Percentiles rank a stretch among this genome's conserved stretches.
Evolutionary conservation across 1,140 invertebrate species (phyloP).

Genomic region (Yoshiicerus persimilis): DNA sequence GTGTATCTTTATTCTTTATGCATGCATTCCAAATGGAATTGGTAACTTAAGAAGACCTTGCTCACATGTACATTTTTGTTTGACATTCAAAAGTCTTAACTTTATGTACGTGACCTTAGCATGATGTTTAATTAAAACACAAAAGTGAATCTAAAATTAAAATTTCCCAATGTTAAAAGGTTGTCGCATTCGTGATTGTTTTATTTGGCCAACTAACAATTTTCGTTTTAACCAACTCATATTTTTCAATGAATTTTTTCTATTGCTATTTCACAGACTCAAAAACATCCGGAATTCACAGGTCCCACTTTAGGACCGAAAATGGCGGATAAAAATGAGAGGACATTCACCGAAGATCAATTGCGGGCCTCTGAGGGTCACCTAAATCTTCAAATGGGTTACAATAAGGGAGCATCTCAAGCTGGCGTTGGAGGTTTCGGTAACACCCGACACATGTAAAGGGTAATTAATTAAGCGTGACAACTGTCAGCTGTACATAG

Average conservation of each 20-base stretch:
- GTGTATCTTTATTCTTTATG: neutral
- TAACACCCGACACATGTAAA: slow-evolving; percentile 92
- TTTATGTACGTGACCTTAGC: neutral
- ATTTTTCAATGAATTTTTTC: too few species aligned
- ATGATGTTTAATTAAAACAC: too few species aligned
- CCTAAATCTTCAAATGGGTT: slow-evolving; percentile 93
- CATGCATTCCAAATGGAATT: neutral
- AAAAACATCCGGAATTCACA: slow-evolving; percentile 89
- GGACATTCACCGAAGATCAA: slow-evolving; percentile 92
- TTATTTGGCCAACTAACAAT: too few species aligned
- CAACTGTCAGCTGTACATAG: neutral
- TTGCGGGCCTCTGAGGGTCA: slow-evolving; percentile 85
- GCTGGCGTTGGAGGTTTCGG: slow-evolving; percentile 86
- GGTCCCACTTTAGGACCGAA: slow-evolving; percentile 89
- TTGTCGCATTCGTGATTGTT: too few species aligned
- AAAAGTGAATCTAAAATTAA: too few species aligned
- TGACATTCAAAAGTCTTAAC: neutral
- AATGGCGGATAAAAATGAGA: slow-evolving; percentile 91
- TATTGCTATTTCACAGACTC: slow-evolving; percentile 71
- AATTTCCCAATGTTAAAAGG: too few species aligned
- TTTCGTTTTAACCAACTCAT: too few species aligned
- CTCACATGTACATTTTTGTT: neutral
- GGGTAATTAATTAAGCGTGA: neutral
- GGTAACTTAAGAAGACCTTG: neutral
- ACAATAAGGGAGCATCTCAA: slow-evolving; percentile 88